Conservation (phyloP, 2,888 invertebrate genomes). For the Volucella zonaria region DNA sequence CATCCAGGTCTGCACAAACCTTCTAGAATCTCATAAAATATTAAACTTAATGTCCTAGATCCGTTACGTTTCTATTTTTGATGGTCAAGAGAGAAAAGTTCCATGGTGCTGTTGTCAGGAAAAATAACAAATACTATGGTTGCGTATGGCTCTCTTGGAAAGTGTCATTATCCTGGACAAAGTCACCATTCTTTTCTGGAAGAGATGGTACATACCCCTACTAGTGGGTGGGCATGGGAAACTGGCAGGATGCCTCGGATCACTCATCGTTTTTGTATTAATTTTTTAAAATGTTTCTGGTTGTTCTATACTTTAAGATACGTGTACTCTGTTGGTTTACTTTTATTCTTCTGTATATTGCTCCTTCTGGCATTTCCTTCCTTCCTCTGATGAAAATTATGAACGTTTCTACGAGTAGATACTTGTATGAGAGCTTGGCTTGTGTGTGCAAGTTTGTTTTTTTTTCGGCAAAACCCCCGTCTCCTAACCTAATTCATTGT, state of each 20-base stretch:
- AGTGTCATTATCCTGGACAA: constrained; percentile 64
- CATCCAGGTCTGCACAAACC: background rate
- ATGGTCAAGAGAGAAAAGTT: constrained; percentile 31
- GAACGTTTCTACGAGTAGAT: too few relatives aligned
- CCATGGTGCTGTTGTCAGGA: background rate
- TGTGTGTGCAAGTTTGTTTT: constrained; percentile 46
- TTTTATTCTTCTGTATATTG: constrained; percentile 54
- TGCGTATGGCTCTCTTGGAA: constrained; percentile 35
- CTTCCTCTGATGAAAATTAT: constrained; percentile 36
- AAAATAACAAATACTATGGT: constrained; percentile 50
- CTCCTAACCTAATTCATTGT: constrained; percentile 49
- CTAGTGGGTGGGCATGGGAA: background rate
- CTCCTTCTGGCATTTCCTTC: constrained; percentile 66
- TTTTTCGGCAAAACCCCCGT: constrained; percentile 46
- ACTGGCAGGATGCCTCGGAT: constrained; percentile 39
- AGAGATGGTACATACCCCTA: background rate
- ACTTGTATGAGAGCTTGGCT: background rate
- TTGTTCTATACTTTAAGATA: constrained; percentile 26
- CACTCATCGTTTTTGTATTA: constrained; percentile 62
- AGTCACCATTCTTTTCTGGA: constrained; percentile 7
- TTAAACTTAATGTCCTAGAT: constrained; percentile 45
- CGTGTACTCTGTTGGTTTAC: constrained; percentile 8
- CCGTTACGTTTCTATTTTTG: constrained; percentile 15
- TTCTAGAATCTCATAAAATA: constrained; percentile 44
- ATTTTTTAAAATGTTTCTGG: constrained; percentile 68